These are phyloP conservation scores for Parelbella ahira DNA, from an alignment of 2,888 invertebrate genomes.

Conservation along the genomic window DNA sequence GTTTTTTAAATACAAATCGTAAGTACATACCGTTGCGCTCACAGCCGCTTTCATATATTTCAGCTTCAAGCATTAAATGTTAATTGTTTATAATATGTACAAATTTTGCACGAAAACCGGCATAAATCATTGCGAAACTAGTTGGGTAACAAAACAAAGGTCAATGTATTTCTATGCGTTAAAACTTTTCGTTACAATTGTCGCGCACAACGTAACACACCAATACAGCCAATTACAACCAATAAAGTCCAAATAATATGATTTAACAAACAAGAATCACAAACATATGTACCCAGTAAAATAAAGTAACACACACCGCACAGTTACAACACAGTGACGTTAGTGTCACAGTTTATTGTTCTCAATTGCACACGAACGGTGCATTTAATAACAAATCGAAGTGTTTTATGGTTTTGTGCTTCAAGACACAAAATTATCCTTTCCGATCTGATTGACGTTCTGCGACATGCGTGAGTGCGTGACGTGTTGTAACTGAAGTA, in stretches of 20 bases:
- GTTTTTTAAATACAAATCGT: slow-evolving; percentile 4
- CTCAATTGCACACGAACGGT: slow-evolving; percentile 24
- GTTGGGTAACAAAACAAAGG: slow-evolving; percentile 30
- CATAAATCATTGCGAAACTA: slow-evolving; percentile 30
- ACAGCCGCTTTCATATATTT: slow-evolving; percentile 29
- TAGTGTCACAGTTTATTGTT: slow-evolving; percentile 21
- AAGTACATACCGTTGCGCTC: slow-evolving; percentile 33
- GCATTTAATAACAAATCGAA: slow-evolving; percentile 28
- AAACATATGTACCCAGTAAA: slow-evolving; percentile 21
- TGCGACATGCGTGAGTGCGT: slow-evolving; percentile 16
- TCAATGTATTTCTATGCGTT: slow-evolving; percentile 27
- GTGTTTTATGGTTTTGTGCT: slow-evolving; percentile 35
- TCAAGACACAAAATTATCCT: slow-evolving; percentile 26
- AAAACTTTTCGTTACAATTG: slow-evolving; percentile 27
- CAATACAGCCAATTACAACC: slow-evolving; percentile 30
- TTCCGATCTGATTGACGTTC: slow-evolving; percentile 17
- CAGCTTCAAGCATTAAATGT: slow-evolving; percentile 31
- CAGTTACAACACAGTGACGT: slow-evolving; percentile 16
- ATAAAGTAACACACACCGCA: slow-evolving; percentile 11
- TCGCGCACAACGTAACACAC: slow-evolving; percentile 25
- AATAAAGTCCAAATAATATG: slow-evolving; percentile 29
- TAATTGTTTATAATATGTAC: slow-evolving; percentile 11
- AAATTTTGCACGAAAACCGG: slow-evolving; percentile 28
- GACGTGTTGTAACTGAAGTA: slow-evolving; percentile 5
- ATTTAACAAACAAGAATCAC: slow-evolving; percentile 27